Evolutionary conservation across 1,140 invertebrate species (phyloP), one percentile per base, ranked within the genome.

Genomic region (Diabrotica virgifera): DNA sequence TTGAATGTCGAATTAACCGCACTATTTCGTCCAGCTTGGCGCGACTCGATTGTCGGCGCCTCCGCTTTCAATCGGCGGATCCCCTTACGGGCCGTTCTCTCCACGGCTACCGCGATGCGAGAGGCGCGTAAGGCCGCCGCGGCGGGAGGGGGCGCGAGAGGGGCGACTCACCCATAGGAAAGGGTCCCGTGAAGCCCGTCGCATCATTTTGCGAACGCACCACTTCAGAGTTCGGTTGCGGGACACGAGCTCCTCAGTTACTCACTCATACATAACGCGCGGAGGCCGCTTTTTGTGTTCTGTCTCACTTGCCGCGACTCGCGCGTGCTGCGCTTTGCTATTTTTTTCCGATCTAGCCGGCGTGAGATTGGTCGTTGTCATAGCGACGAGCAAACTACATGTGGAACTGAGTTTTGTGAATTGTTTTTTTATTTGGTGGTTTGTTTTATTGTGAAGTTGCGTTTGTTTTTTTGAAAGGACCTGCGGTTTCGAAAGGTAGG

Each of bases 161-260:
- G n/a, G 59, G 59, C n/a, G 59, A 24, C 12, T 11, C 14, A 24
- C 13, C 38, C 40, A 24, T 51, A 14, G 13, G 40, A 60, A 52
- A 60, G 59, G 59, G 59, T 60, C 59, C 59, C 59, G 59, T 36
- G 14, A 14, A 60, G 59, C 59, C 59, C 46, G 59, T 50, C 55
- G 55, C 55, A 57, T 57, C 55, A 60, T 60, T 60, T 60, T 38
- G 40, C 40, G 40, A 60, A 60, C 59, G 59, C 59, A 52, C 59
- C 59, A 60, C 36, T 60, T 50, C 37, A 37, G 53, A 46, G 35
- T 36, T 36, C 13, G 24, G 59, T 60, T 50, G 59, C 46, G 59
- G 59, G 59, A 60, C 59, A 24, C 54, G 13, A 13, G 14, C 59
- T 60, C 55, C n/a, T 35, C 36, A 24, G 55, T n/a, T 46, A 46